A percentile compares a stretch with the other conserved stretches of the same genome.
phyloP scores from a whole-genome alignment of 2,888 invertebrate genomes.

The Pardosa pseudoannulata region DNA sequence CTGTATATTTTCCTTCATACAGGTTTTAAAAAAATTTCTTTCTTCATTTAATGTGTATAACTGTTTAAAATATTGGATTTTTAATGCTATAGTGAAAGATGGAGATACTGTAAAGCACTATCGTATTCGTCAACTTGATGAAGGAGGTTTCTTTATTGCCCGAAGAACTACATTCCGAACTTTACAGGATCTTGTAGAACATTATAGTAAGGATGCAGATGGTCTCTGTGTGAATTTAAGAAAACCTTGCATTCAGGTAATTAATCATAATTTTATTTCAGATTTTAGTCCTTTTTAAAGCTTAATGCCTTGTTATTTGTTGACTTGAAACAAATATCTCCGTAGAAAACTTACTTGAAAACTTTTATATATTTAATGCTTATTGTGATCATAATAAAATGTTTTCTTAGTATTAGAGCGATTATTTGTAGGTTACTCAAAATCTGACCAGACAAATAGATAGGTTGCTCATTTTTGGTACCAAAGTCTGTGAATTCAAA shows the following conservation, averaged over 20 bases:
- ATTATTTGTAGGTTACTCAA: too few relatives aligned
- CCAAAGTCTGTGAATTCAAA: too few relatives aligned
- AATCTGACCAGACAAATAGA: too few relatives aligned
- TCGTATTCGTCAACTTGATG: slow-evolving; percentile 98
- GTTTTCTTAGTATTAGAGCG: too few relatives aligned
- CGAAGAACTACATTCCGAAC: slow-evolving; percentile 98
- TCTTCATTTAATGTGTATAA: slow-evolving; percentile 6
- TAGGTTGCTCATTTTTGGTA: too few relatives aligned
- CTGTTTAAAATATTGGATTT: not conserved
- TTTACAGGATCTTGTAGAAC: slow-evolving; percentile 96
- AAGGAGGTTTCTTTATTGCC: slow-evolving; percentile 99
- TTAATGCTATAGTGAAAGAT: slow-evolving; percentile 92
- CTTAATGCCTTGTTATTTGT: too few relatives aligned
- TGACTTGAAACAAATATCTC: too few relatives aligned
- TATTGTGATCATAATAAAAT: too few relatives aligned
- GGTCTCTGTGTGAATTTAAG: slow-evolving; percentile 98
- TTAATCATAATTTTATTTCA: too few relatives aligned
- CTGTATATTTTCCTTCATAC: not conserved
- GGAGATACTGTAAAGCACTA: slow-evolving; percentile 99
- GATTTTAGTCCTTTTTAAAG: too few relatives aligned
- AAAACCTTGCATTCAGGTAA: slow-evolving; percentile 88
- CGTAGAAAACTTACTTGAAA: too few relatives aligned
- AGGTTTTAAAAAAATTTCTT: not conserved
- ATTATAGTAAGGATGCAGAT: slow-evolving; percentile 99
- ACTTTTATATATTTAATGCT: too few relatives aligned